Evolutionary conservation across 2,888 invertebrate species (phyloP), one percentile per base, ranked within the genome.

Genomic region (Bombylius major): DNA sequence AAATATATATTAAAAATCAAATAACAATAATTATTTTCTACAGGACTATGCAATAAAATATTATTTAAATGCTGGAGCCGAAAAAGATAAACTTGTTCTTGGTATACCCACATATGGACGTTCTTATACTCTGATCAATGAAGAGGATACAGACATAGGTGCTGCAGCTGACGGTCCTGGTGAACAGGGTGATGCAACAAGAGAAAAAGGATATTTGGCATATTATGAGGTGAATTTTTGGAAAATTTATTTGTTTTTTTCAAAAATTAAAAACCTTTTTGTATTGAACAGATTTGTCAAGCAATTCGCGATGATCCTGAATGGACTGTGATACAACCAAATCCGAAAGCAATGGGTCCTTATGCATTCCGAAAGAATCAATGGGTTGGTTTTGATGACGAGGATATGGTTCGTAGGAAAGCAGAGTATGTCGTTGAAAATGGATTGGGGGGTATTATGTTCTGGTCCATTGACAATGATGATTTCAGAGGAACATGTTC

Each of bases 381-480:
- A 72, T 95, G 94, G 94, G 93, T 94, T 3, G 92, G 93, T 0
- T 94, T 90, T 68, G 94, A 94, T 66, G 94, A 94, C 66, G 83
- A 88, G 61, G 82, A 83, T 11, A 90, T 91, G 50, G 89, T 89
- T 0, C 81, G 79, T 66, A 83, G 82, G 67, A 93, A 95, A 78
- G 85, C 89, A 0, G 82, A 85, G 65, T 94, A 91, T 68, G 93
- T 90, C 1, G 87, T 84, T 42, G 85, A 90, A 58, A 86, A 88
- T 62, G 82, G 84, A 54, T 78, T 94, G 33, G 94, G 94, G 64
- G 94, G 94, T 67, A 65, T 70, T 65, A 75, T 75, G 74, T 75
- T 74, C 60, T 75, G 73, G 72, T 89, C 93, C 0, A 87, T 95
- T 63, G 94, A 94, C 75, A 94, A 92, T 70, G 94, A 95, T 62